Base-by-base conservation (phyloP, 2,888 invertebrate species). In the Pristionchus arcanus region DNA sequence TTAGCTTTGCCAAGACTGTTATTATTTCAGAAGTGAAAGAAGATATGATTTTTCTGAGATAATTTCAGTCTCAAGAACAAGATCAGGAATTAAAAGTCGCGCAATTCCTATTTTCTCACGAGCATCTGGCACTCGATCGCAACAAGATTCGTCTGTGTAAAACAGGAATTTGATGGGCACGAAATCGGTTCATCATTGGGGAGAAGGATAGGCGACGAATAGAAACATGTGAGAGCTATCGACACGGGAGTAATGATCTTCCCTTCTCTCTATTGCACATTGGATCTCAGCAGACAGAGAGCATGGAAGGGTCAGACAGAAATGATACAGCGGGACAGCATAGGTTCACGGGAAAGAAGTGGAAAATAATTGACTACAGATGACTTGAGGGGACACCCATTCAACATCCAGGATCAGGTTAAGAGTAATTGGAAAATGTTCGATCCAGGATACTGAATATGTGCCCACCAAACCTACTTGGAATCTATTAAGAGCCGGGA, bases 121-220 rank as follows among this genome's bases (percentile, higher is more conserved):
- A 28, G 42, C 83, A 83, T 83, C 49, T 83, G 83, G 53, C 28
- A 13, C 77, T 77, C 49, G n/a, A n/a, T 83, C 83, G 83, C 83
- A 83, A 83, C 83, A 83, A 68, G 34, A 74, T 7, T 31, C 37
- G 37, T 74, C 21, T 74, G 74, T 74, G 74, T 74, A 74, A 74
- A 74, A 74, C 21, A 37, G 68, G 37, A 37, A 37, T 74, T 74
- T 74, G 42, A 74, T 74, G 74, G 42, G 74, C 74, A 37, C 37
- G 74, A 37, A 74, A 74, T 74, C 74, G 74, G 74, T 74, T 74
- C 74, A 74, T 74, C 74, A 74, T 74, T 74, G 74, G 25, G 42
- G 37, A 16, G 71, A 34, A 21, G 42, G 42, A 42, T 42, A 37
- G 25, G 74, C 34, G 74, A 37, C 74, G 74, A 74, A 63, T 63